Evolutionary conservation across 2,888 invertebrate species (phyloP), one percentile per base, ranked within the genome.

Genomic region (Acrocyrtus sp.): DNA sequence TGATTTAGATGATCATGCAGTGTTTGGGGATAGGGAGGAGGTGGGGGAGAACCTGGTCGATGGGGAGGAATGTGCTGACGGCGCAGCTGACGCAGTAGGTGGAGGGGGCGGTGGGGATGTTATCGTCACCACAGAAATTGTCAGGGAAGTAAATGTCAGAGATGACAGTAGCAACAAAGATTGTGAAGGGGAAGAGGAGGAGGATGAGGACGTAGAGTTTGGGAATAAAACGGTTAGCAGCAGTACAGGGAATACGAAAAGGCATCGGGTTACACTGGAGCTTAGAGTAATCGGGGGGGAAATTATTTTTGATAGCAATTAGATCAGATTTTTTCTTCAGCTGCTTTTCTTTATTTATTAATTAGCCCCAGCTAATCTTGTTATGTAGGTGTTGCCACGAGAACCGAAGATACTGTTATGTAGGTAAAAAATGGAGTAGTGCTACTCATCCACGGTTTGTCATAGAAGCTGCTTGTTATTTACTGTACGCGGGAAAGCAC

Each of bases 1-100:
- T 67, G 80, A 80, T 43, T 45, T 80, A 22, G 80, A 80, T 22
- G 80, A 76, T 58, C 72, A 72, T 34, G 72, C 56, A 6, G 45
- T 65, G 26, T 65, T 65, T 51, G 78, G 76, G 48, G 79, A 79
- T 29, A 41, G 45, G 24, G 66, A 72, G 48, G 66, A 54, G 1
- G 24, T 39, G 47, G 48, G 10, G 3, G 21, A 3, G 5, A 48
- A 26, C 8, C 27, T 10, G 3, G 17, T 45, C n/a, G 47, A 61
- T 39, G 17, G 22, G n/a, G n/a, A n/a, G n/a, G n/a, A n/a, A n/a
- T n/a, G n/a, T n/a, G n/a, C 34, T 15, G 54, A 54, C 5, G 50
- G 57, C 3, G 24, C 45, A 3, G 39, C 15, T 2, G 19, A 27
- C 17, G n/a, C 19, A 15, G 53, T 51, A 50, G 41, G 39, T 17